phyloP scores from a whole-genome alignment of 2,797 vertebrate species.

The Synanceia verrucosa region DNA sequence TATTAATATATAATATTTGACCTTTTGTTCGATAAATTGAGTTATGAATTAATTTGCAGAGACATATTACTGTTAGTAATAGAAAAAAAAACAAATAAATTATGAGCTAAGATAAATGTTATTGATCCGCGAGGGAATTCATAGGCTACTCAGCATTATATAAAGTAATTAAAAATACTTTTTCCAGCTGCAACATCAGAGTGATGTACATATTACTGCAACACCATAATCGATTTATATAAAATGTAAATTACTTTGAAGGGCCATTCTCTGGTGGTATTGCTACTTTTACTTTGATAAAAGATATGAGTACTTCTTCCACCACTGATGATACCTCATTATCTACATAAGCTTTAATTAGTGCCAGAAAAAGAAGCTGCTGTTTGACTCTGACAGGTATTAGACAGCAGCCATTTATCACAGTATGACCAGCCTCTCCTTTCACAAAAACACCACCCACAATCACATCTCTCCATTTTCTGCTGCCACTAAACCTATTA shows the following conservation, averaged over 20 bases:
- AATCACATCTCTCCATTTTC: not conserved
- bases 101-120: not conserved
- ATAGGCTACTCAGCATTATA: not conserved
- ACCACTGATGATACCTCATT: not conserved
- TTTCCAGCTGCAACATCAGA: not conserved
- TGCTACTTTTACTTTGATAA: not conserved
- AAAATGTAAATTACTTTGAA: not conserved
- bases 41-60: not conserved
- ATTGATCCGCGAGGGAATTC: not conserved
- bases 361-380: constrained; percentile 2
- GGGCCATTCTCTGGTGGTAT: not conserved
- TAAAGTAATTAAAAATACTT: not conserved
- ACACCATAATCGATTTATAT: not conserved
- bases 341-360: not conserved
- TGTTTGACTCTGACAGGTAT: constrained; percentile 22
- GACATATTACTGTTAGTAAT: not conserved
- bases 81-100: not conserved
- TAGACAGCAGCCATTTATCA: constrained; percentile 27
- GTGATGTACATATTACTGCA: not conserved
- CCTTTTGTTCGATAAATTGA: not conserved
- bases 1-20: no score
- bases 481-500: constrained; percentile 2
- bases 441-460: not conserved
- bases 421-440: not conserved
- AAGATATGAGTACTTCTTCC: not conserved